These are phyloP conservation scores for Cherax quadricarinatus DNA, from an alignment of 1,140 invertebrate species.

Conservation along the genomic window DNA sequence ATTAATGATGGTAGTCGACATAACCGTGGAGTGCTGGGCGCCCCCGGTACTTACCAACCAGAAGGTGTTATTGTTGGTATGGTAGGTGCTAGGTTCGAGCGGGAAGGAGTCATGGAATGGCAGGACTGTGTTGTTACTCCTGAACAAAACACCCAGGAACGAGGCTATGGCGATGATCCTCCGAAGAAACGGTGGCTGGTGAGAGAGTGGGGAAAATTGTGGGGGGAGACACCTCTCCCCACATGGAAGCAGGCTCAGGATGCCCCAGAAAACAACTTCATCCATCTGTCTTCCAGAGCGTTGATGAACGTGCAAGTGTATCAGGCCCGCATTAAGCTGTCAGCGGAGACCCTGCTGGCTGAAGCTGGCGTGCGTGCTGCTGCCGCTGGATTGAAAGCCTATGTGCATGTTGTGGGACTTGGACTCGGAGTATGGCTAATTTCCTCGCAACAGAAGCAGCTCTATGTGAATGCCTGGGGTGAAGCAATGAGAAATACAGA, in stretches of 20 bases:
- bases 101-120: constrained; percentile 80
- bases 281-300: constrained; percentile 8
- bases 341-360: constrained; percentile 77
- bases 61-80: constrained; percentile 77
- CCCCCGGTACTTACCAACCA: constrained; percentile 74
- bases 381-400: constrained; percentile 77
- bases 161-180: constrained; percentile 76
- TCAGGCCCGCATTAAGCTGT: constrained; percentile 76
- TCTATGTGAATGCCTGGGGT: constrained; percentile 77
- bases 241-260: constrained; percentile 76
- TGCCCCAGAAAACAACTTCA: constrained; percentile 21
- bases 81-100: constrained; percentile 79
- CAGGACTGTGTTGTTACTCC: constrained; percentile 80
- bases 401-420: constrained; percentile 78
- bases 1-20: constrained; percentile 82
- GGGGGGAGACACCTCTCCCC: constrained; percentile 75
- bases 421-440: constrained; percentile 76
- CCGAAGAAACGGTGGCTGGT: constrained; percentile 73
- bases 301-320: constrained; percentile 77
- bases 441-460: constrained; percentile 76
- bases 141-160: constrained; percentile 78
- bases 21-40: constrained; percentile 79
- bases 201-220: constrained; percentile 76
- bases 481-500: constrained; percentile 74
- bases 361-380: constrained; percentile 77